Conservation (phyloP, 2,888 invertebrate species). For the Pseudococcus longispinus region DNA sequence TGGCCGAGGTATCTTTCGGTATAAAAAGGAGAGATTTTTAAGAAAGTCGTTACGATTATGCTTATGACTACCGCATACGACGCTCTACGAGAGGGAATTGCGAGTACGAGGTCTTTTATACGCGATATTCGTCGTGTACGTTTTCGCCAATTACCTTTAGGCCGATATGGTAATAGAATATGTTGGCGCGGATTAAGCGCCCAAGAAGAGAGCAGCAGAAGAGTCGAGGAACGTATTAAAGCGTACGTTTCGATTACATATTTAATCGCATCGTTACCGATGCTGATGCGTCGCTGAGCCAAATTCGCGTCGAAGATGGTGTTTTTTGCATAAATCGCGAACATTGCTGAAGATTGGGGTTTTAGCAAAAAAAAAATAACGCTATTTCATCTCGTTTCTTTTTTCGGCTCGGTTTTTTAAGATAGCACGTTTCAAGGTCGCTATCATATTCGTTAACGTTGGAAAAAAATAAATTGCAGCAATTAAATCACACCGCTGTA, state of each 20-base stretch:
- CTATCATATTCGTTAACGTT: conserved; percentile 17
- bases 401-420: background rate
- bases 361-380: background rate
- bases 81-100: background rate
- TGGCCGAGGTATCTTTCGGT: background rate
- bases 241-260: conserved; percentile 19
- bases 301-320: background rate
- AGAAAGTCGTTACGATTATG: background rate
- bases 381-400: background rate
- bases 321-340: background rate
- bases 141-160: conserved; percentile 9
- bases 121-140: background rate
- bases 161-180: conserved; percentile 26
- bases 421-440: conserved; percentile 25
- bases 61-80: background rate
- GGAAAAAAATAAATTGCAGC: conserved; percentile 28
- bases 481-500: conserved; percentile 22
- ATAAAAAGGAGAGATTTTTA: background rate
- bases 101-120: background rate
- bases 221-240: background rate
- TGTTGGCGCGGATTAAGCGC: conserved; percentile 10
- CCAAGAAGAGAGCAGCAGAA: background rate
- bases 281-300: background rate
- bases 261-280: conserved; percentile 1
- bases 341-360: background rate